Percentiles rank a stretch among this genome's conserved stretches.
phyloP scores from a whole-genome alignment of 1,140 invertebrate genomes.

The Chrysopa pallens region DNA sequence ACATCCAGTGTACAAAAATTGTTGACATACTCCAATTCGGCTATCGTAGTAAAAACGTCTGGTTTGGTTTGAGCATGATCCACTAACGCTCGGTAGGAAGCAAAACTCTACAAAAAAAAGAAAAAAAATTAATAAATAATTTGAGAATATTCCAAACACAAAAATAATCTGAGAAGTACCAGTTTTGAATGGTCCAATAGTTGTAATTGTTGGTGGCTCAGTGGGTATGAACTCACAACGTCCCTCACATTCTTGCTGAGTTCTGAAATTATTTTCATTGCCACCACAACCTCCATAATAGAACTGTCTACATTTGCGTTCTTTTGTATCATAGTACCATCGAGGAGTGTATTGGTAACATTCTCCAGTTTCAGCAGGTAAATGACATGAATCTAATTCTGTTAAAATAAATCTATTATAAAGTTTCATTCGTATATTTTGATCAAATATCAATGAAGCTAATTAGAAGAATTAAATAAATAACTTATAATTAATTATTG shows the following conservation, averaged over 20 bases:
- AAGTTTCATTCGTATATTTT: too few relatives aligned
- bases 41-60: slow-evolving; percentile 66
- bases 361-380: slow-evolving; percentile 56
- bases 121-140: slow-evolving; percentile 1
- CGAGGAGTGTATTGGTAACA: slow-evolving; percentile 58
- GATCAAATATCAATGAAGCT: too few relatives aligned
- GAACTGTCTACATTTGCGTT: slow-evolving; percentile 52
- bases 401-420: neutral
- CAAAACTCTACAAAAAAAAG: slow-evolving; percentile 42
- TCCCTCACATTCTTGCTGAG: slow-evolving; percentile 40
- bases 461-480: too few relatives aligned
- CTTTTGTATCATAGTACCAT: slow-evolving; percentile 71
- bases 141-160: too few relatives aligned
- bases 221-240: slow-evolving; percentile 28
- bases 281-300: slow-evolving; percentile 68
- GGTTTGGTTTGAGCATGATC: slow-evolving; percentile 41
- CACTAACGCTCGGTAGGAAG: slow-evolving; percentile 42
- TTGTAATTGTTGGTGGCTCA: slow-evolving; percentile 3
- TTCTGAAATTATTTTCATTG: slow-evolving; percentile 64
- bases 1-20: slow-evolving; percentile 71
- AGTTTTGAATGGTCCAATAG: slow-evolving; percentile 10
- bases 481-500: too few relatives aligned
- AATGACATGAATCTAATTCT: slow-evolving; percentile 54
- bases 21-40: slow-evolving; percentile 53
- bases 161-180: slow-evolving; percentile 5